These are phyloP conservation scores for Macrocentrus cingulum DNA, from an alignment of 1,140 invertebrate species.

Conservation along the genomic window DNA sequence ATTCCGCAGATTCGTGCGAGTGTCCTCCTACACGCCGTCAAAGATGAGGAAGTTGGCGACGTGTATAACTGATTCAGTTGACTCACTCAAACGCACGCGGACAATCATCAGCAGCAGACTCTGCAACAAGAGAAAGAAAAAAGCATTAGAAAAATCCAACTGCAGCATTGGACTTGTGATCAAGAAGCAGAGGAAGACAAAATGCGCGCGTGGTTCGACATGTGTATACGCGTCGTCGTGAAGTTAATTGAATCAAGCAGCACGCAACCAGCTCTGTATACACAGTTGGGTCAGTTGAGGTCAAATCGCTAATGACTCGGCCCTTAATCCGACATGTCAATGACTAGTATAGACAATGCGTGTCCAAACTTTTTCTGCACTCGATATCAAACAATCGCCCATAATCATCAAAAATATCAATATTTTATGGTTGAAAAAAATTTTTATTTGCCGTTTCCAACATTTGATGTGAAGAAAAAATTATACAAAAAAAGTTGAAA, in stretches of 20 bases:
- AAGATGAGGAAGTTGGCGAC: slow-evolving; percentile 5
- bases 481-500: too few relatives aligned
- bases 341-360: too few relatives aligned
- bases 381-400: too few relatives aligned
- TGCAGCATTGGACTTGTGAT: neutral
- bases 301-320: slow-evolving; percentile 49
- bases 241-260: slow-evolving; percentile 52
- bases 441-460: too few relatives aligned
- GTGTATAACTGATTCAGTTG: too few relatives aligned
- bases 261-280: slow-evolving; percentile 48
- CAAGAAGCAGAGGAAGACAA: neutral
- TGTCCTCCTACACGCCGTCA: slow-evolving; percentile 8
- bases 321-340: slow-evolving; percentile 43
- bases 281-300: slow-evolving; percentile 48
- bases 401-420: too few relatives aligned
- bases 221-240: slow-evolving; percentile 39
- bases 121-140: neutral
- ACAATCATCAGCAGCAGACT: neutral
- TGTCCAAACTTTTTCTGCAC: too few relatives aligned
- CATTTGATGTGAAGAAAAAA: too few relatives aligned
- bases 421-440: too few relatives aligned
- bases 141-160: neutral
- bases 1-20: slow-evolving; percentile 16
- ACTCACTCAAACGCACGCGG: neutral
- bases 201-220: slow-evolving; percentile 18